phyloP scores from a whole-genome alignment of 2,797 vertebrate species.

The Oryzias sinensis region DNA sequence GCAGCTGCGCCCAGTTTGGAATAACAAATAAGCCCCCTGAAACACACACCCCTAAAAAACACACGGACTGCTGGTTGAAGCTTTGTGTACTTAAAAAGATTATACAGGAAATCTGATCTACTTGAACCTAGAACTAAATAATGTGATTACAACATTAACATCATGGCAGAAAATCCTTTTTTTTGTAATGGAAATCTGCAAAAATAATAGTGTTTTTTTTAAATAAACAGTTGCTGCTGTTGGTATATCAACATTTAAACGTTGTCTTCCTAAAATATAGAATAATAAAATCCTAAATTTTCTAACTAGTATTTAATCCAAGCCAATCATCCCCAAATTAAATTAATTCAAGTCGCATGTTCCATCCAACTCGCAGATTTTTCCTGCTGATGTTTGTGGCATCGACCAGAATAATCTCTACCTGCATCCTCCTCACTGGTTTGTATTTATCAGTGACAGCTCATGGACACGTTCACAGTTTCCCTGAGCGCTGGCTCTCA shows the following conservation, averaged over 20 bases:
- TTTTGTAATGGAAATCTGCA: too few relatives aligned
- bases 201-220: background rate
- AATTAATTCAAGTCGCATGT: constrained; percentile 4
- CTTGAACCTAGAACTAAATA: background rate
- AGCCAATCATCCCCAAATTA: background rate
- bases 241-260: background rate
- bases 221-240: background rate
- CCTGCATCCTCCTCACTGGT: constrained; percentile 17
- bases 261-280: background rate
- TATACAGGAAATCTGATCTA: background rate
- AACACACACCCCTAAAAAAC: background rate
- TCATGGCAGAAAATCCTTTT: too few relatives aligned
- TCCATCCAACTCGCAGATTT: constrained; percentile 13
- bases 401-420: constrained; percentile 11
- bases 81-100: background rate
- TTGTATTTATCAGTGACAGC: constrained; percentile 33
- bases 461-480: constrained; percentile 35
- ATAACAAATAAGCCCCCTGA: constrained; percentile 27
- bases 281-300: background rate
- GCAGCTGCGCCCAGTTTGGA: constrained; percentile 38
- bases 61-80: constrained; percentile 7
- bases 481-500: constrained; percentile 41
- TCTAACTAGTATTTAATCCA: background rate
- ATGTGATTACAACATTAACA: background rate
- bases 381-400: constrained; percentile 6